Conservation (phyloP, 2,797 vertebrate species). For the Yasuhikotakia modesta region DNA sequence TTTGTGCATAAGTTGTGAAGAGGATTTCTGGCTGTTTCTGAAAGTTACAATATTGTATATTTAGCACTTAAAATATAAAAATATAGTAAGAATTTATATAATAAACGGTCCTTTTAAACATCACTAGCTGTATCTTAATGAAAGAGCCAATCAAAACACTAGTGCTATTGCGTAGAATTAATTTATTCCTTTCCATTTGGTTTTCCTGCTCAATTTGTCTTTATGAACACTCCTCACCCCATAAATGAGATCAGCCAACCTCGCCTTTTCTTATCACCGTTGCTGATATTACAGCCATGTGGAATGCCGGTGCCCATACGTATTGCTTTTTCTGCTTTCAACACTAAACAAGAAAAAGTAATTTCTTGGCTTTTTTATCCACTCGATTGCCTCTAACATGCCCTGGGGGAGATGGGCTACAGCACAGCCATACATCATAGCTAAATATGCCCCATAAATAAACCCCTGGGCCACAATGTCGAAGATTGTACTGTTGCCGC, state of each 20-base stretch:
- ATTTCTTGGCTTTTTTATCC: constrained; percentile 40
- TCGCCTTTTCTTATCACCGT: constrained; percentile 10
- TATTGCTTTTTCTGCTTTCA: constrained; percentile 32
- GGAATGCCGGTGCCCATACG: constrained; percentile 8
- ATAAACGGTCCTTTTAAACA: neutral
- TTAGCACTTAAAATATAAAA: neutral
- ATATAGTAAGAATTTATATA: neutral
- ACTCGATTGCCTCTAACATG: constrained; percentile 58
- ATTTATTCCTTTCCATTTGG: neutral
- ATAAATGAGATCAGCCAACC: constrained; percentile 21
- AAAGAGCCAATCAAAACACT: neutral
- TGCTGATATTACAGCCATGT: constrained; percentile 19
- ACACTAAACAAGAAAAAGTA: constrained; percentile 44
- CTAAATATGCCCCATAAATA: constrained; percentile 52
- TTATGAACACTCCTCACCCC: constrained; percentile 1
- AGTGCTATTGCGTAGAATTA: neutral
- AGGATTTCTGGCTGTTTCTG: too few relatives aligned
- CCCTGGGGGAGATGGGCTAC: constrained; percentile 50
- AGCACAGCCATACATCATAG: constrained; percentile 48
- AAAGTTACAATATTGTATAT: too few relatives aligned
- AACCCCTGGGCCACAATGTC: constrained; percentile 11
- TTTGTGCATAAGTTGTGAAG: neutral
- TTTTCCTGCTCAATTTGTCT: constrained; percentile 6
- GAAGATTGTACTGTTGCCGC: constrained; percentile 3
- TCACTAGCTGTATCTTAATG: neutral